Base-by-base conservation (phyloP, 1,140 invertebrate species). In the Sitophilus oryzae region DNA sequence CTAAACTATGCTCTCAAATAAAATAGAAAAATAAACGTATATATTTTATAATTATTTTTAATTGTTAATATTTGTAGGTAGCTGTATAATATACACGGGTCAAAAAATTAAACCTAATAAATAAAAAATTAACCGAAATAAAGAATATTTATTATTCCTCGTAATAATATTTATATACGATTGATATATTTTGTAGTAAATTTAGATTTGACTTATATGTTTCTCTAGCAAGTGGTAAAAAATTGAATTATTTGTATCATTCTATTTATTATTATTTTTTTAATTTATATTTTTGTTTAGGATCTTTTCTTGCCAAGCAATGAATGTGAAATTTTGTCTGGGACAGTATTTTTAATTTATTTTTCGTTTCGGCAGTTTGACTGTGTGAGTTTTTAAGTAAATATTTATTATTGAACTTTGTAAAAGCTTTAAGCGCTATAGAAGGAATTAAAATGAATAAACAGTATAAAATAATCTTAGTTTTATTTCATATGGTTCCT, bases 301-400 rank as follows among this genome's bases (percentile, higher is more conserved):
- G 25, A 30, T 30, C 11, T 30, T 11, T 40, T 40, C 38, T 40
- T 40, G 38, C 38, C 38, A 40, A 40, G 38, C 38, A 40, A 11
- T 30, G 5, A 6, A 6, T 30, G 25, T 30, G 11, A 30, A 30
- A 30, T 40, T 40, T 40, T 14, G 8, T 40, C 14, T 40, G 5
- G n/a, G n/a, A 20, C 38, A 40, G 38, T 40, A 40, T 40, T 40
- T 40, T 6, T 40, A 40, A 40, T 40, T 40, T 40, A 40, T 40
- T 30, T 6, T 30, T 30, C 11, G 25, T 5, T 35, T 40, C 38
- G 38, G 19, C 38, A 40, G 38, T 40, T 40, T 40, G 38, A 40
- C 38, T 40, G 38, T 40, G n/a, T 40, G n/a, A 20, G 38, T 5
- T 15, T 15, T 40, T 15, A 40, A 14, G 14, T 40, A 15, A 15